These are phyloP conservation scores for Brachypterus glaber DNA, from an alignment of 2,888 invertebrate genomes.

Conservation along the genomic window DNA sequence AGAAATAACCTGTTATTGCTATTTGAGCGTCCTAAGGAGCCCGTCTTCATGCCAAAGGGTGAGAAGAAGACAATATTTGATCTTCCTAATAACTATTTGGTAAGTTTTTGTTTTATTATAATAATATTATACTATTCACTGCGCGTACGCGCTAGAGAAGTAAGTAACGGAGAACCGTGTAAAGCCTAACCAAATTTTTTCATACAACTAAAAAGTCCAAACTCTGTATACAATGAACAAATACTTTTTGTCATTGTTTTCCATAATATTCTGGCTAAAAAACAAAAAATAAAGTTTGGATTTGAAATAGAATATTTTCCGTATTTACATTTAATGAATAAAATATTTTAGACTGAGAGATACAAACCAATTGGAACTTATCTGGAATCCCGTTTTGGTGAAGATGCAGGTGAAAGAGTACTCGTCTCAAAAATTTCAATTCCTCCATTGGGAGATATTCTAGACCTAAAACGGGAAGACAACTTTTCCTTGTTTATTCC, in stretches of 20 bases:
- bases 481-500: constrained; percentile 69
- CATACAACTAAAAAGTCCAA: too few species aligned
- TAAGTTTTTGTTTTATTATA: too few species aligned
- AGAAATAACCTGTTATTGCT: constrained; percentile 43
- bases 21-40: constrained; percentile 67
- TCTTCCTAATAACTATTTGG: constrained; percentile 51
- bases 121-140: too few species aligned
- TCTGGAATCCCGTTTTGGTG: constrained; percentile 53
- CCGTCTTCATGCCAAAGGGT: constrained; percentile 66
- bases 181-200: too few species aligned
- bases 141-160: too few species aligned
- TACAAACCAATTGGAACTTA: constrained; percentile 50
- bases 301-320: too few species aligned
- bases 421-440: constrained; percentile 45
- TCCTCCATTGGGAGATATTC: constrained; percentile 50
- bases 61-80: constrained; percentile 52
- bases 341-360: constrained; percentile 40
- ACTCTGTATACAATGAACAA: too few species aligned
- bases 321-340: too few species aligned
- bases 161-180: too few species aligned
- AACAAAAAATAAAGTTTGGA: too few species aligned
- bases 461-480: constrained; percentile 49
- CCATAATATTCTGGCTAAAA: too few species aligned
- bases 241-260: too few species aligned
- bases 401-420: constrained; percentile 45